Evolutionary conservation across 2,888 invertebrate genomes (phyloP).

Genomic region (Diaperis boleti): DNA sequence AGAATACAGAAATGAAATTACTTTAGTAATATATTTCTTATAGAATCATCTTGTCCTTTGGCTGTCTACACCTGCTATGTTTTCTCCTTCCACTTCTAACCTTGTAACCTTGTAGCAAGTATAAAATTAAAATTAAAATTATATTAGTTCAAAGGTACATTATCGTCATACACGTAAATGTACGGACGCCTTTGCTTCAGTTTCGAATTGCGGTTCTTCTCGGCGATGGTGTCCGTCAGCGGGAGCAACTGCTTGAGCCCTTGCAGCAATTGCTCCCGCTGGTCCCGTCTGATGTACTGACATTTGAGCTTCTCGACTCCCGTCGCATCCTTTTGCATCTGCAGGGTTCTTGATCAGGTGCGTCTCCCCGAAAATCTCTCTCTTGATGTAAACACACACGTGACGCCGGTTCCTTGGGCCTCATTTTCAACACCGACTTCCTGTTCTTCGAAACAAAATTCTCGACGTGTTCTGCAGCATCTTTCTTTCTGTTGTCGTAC

Average conservation of each 20-base stretch:
- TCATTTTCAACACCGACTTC: conserved; percentile 69
- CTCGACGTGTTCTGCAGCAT: conserved; percentile 49
- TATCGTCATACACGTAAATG: conserved; percentile 78
- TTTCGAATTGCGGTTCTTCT: conserved; percentile 81
- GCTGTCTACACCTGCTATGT: no score
- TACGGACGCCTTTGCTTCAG: conserved; percentile 89
- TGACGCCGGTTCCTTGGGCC: conserved; percentile 70
- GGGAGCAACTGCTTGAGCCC: conserved; percentile 85
- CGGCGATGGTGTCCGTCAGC: conserved; percentile 88
- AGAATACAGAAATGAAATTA: no score
- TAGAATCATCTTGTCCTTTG: no score
- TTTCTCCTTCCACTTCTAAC: no score
- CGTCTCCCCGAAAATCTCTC: conserved; percentile 77
- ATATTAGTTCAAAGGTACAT: conserved; percentile 12
- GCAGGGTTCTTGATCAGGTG: conserved; percentile 64
- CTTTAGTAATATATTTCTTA: no score
- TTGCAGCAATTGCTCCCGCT: conserved; percentile 74
- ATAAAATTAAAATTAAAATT: no score
- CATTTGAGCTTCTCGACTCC: conserved; percentile 70
- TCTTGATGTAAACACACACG: conserved; percentile 70
- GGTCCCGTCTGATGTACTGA: conserved; percentile 73
- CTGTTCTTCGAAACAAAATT: conserved; percentile 75
- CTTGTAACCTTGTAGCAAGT: no score
- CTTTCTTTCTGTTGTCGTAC: conserved; percentile 50
- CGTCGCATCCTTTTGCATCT: conserved; percentile 57